Evolutionary conservation across 2,797 vertebrate species (phyloP).

Genomic region (Tarsius wallacei): DNA sequence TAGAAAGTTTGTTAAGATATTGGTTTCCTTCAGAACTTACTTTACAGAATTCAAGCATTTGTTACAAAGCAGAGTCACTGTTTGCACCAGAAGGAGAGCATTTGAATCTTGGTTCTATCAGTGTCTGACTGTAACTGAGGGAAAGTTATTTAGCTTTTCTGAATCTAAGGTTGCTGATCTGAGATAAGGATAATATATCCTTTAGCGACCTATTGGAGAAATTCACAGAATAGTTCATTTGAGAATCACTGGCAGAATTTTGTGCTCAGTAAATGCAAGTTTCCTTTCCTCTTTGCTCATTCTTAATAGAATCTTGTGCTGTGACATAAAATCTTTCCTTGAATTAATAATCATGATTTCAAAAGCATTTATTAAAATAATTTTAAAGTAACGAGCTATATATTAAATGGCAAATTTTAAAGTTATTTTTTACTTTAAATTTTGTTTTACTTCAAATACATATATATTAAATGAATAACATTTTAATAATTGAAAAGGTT

Average conservation of each 20-base stretch:
- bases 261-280: neutral
- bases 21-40: neutral
- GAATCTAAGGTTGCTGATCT: neutral
- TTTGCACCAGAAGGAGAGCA: neutral
- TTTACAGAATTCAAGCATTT: neutral
- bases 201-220: neutral
- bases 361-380: neutral
- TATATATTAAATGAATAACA: neutral
- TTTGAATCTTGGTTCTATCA: constrained; percentile 3
- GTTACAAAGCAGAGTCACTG: neutral
- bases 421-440: neutral
- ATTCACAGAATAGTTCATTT: neutral
- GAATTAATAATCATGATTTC: constrained; percentile 9
- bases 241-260: neutral
- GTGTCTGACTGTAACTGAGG: neutral
- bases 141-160: neutral
- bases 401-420: neutral
- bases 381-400: constrained; percentile 18
- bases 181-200: neutral
- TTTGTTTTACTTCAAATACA: neutral
- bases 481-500: neutral
- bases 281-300: neutral
- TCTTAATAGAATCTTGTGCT: constrained; percentile 31
- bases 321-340: constrained; percentile 17
- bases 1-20: neutral